Conservation (phyloP, 2,888 invertebrate species). For the Meiosimyza decipiens region DNA sequence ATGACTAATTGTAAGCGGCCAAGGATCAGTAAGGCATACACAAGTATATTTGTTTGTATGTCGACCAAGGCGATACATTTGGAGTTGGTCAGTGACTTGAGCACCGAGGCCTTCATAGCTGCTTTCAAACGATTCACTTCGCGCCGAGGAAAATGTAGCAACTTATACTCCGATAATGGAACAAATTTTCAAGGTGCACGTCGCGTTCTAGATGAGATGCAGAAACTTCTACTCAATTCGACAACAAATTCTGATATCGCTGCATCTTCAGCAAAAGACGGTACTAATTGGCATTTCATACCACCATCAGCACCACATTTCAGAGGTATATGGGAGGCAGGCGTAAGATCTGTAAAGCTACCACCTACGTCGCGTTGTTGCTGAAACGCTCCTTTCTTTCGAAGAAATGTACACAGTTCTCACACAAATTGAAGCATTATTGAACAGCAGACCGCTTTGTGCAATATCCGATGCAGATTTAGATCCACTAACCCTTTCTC, state of each 20-base stretch:
- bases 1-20: constrained; percentile 9
- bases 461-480: constrained; percentile 33
- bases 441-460: constrained; percentile 39
- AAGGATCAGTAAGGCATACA: constrained; percentile 21
- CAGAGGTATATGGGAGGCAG: constrained; percentile 36
- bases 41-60: constrained; percentile 30
- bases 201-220: constrained; percentile 29
- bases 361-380: constrained; percentile 36
- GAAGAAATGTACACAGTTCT: constrained; percentile 40
- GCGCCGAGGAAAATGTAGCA: constrained; percentile 31
- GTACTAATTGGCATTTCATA: constrained; percentile 37
- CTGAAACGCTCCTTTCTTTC: constrained; percentile 32
- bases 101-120: constrained; percentile 23
- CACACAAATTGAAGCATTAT: constrained; percentile 39
- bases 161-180: constrained; percentile 33
- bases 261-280: constrained; percentile 3
- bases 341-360: constrained; percentile 28
- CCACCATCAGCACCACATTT: constrained; percentile 38
- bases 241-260: constrained; percentile 11
- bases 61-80: constrained; percentile 30
- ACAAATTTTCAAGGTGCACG: constrained; percentile 29
- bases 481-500: constrained; percentile 32
- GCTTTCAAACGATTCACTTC: constrained; percentile 30
- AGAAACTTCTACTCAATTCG: constrained; percentile 31
- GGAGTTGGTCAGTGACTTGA: constrained; percentile 32